Conservation (phyloP, 2,888 invertebrate species). For the Unio delphinus region DNA sequence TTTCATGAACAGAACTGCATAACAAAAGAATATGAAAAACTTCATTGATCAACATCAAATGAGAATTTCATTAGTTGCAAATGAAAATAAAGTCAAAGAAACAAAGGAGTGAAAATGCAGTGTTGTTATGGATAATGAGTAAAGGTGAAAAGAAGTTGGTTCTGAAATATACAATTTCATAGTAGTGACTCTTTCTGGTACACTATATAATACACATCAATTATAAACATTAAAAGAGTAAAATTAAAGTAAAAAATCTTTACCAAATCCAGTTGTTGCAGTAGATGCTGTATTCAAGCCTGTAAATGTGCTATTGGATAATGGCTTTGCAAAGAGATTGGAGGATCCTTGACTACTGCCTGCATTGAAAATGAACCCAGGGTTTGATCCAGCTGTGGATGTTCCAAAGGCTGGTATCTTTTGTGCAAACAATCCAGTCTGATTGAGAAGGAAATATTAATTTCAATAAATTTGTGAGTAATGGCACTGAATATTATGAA, state of each 20-base stretch:
- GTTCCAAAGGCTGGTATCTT: slow-evolving; percentile 71
- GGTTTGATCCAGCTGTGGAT: slow-evolving; percentile 30
- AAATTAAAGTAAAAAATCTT: slow-evolving; percentile 5
- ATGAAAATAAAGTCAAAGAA: no score
- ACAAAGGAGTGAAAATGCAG: no score
- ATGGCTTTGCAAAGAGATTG: slow-evolving; percentile 62
- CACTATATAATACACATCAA: no score
- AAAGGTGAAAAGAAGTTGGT: no score
- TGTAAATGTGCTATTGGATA: slow-evolving; percentile 48
- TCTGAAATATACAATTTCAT: no score
- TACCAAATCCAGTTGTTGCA: slow-evolving; percentile 40
- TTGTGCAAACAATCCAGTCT: slow-evolving; percentile 68
- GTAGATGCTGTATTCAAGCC: slow-evolving; percentile 40
- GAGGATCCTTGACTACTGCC: slow-evolving; percentile 21
- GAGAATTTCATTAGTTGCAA: no score
- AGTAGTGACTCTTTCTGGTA: no score
- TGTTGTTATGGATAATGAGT: no score
- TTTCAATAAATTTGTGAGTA: neutral
- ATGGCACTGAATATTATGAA: neutral
- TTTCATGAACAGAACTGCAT: no score
- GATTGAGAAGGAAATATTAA: slow-evolving; percentile 17
- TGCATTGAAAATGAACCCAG: slow-evolving; percentile 48
- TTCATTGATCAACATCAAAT: no score
- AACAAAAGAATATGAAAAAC: no score
- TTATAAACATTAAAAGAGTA: no score